Conservation (phyloP, 2,797 vertebrate genomes). For the Melopsittacus undulatus region DNA sequence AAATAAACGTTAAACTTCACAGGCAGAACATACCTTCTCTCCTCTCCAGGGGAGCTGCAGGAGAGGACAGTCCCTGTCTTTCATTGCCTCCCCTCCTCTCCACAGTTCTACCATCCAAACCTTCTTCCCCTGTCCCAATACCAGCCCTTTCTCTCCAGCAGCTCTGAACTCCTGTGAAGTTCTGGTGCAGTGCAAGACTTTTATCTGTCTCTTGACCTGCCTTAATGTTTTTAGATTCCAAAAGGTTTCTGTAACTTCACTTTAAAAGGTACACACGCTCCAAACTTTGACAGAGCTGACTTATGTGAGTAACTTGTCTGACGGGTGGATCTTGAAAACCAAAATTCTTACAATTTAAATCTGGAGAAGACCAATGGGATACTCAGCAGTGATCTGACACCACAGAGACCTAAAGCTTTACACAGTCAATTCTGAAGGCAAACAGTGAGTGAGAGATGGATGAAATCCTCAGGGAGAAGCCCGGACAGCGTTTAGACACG, state of each 20-base stretch:
- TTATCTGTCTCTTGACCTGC: neutral
- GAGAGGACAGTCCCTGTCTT: neutral
- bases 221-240: neutral
- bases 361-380: neutral
- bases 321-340: slow-evolving; percentile 24
- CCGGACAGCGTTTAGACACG: neutral
- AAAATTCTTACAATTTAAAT: slow-evolving; percentile 17
- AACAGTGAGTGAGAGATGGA: neutral
- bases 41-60: neutral
- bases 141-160: neutral
- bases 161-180: neutral
- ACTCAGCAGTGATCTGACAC: neutral
- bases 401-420: neutral
- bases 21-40: neutral
- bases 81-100: neutral
- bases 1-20: neutral
- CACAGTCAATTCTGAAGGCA: neutral
- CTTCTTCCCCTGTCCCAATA: neutral
- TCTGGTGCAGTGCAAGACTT: neutral
- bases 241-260: neutral
- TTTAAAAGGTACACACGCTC: neutral
- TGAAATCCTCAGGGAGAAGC: neutral
- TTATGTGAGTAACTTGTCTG: neutral
- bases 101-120: neutral
- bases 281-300: neutral